phyloP scores from a whole-genome alignment of 2,888 invertebrate genomes.

The Apamea anceps region DNA sequence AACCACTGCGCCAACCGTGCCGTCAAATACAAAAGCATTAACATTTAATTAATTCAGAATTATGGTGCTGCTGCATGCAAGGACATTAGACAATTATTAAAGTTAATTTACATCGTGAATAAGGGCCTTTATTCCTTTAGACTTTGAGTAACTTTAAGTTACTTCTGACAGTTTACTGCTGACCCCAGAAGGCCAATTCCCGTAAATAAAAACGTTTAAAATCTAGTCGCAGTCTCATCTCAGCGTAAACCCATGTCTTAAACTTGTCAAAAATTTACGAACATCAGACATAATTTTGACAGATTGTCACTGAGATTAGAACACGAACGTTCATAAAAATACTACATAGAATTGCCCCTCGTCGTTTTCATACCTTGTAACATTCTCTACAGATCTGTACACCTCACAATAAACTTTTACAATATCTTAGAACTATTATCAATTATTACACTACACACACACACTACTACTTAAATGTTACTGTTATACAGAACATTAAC shows the following conservation, averaged over 20 bases:
- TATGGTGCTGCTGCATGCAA: not conserved
- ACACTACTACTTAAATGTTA: too few relatives aligned
- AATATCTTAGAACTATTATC: not conserved
- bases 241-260: not conserved
- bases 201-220: not conserved
- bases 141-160: not conserved
- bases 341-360: not conserved
- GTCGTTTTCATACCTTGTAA: not conserved
- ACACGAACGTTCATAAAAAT: not conserved
- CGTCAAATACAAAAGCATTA: slow-evolving; percentile 9
- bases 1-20: too few relatives aligned
- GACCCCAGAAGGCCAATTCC: not conserved
- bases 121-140: not conserved
- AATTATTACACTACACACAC: not conserved
- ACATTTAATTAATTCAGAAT: slow-evolving; percentile 17
- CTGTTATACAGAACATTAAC: not conserved
- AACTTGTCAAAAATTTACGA: not conserved
- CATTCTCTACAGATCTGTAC: not conserved
- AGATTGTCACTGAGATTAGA: too few relatives aligned
- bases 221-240: not conserved
- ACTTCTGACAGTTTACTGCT: not conserved
- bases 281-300: not conserved
- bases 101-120: slow-evolving; percentile 11
- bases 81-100: slow-evolving; percentile 8
- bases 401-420: not conserved